phyloP scores from a whole-genome alignment of 2,888 invertebrate species.

The Tetranychus piercei region DNA sequence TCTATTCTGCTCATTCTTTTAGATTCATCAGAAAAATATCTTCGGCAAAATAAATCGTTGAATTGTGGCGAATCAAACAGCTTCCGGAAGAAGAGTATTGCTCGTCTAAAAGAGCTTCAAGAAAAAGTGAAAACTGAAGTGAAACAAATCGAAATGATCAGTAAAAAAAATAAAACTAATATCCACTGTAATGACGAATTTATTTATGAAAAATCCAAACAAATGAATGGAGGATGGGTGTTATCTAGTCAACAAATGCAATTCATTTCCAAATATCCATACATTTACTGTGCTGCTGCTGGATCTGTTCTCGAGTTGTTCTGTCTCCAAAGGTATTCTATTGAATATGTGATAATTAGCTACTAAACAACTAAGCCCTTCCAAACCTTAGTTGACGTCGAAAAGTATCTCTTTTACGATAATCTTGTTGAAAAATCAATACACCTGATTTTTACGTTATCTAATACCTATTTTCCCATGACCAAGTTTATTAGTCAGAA shows the following conservation, averaged over 20 bases:
- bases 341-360: neutral
- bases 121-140: neutral
- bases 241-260: slow-evolving; percentile 24
- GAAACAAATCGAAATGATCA: neutral
- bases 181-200: neutral
- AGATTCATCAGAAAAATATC: neutral
- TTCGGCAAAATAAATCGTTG: neutral
- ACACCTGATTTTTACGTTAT: too few species aligned
- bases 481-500: neutral
- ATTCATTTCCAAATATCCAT: slow-evolving; percentile 23
- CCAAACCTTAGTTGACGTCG: neutral
- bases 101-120: neutral
- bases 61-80: neutral
- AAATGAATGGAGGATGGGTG: slow-evolving; percentile 23
- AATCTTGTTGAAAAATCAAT: neutral
- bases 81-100: neutral
- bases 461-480: neutral
- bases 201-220: slow-evolving; percentile 9
- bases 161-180: neutral
- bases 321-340: slow-evolving; percentile 39
- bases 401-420: neutral
- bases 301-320: slow-evolving; percentile 93
- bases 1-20: neutral
- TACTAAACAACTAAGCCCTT: too few species aligned
- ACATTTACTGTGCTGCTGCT: slow-evolving; percentile 38